These are phyloP conservation scores for Heteromurus nitidus DNA, from an alignment of 2,888 invertebrate species.

Conservation along the genomic window DNA sequence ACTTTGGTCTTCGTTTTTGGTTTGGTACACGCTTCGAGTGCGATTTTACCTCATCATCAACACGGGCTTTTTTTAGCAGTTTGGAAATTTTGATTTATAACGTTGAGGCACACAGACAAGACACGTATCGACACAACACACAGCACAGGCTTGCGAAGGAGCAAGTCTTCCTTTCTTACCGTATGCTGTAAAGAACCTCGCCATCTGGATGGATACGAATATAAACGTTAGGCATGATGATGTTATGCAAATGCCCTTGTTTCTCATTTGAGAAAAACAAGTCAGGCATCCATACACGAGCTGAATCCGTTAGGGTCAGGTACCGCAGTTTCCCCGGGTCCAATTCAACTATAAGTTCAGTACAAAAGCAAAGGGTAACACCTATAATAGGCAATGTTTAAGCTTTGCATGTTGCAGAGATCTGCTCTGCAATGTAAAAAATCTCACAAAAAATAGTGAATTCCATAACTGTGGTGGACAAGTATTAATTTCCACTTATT, in stretches of 20 bases:
- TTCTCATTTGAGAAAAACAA: conserved; percentile 98
- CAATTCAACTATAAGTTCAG: conserved; percentile 51
- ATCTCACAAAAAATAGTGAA: too few relatives aligned
- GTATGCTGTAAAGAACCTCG: conserved; percentile 95
- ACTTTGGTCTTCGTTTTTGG: too few relatives aligned
- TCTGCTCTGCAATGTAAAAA: too few relatives aligned
- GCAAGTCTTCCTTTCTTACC: conserved; percentile 77
- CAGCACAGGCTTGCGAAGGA: background rate
- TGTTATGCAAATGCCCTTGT: conserved; percentile 97
- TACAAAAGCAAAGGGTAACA: background rate
- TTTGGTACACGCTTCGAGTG: too few relatives aligned
- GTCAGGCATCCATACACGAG: conserved; percentile 99
- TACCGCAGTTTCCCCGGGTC: conserved; percentile 88
- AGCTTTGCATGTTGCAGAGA: too few relatives aligned
- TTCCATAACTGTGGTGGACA: too few relatives aligned
- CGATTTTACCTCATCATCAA: too few relatives aligned
- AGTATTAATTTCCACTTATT: too few relatives aligned
- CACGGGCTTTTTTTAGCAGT: too few relatives aligned
- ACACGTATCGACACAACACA: background rate
- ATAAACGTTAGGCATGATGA: conserved; percentile 98
- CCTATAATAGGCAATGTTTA: too few relatives aligned
- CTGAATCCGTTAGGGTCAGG: conserved; percentile 93
- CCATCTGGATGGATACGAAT: conserved; percentile 97
- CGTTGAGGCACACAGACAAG: too few relatives aligned
- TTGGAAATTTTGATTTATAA: background rate